Evolutionary conservation across 2,113 vertebrate genomes (phyloP), one percentile per base, ranked within the genome.

Genomic region (Okapia johnstoni): DNA sequence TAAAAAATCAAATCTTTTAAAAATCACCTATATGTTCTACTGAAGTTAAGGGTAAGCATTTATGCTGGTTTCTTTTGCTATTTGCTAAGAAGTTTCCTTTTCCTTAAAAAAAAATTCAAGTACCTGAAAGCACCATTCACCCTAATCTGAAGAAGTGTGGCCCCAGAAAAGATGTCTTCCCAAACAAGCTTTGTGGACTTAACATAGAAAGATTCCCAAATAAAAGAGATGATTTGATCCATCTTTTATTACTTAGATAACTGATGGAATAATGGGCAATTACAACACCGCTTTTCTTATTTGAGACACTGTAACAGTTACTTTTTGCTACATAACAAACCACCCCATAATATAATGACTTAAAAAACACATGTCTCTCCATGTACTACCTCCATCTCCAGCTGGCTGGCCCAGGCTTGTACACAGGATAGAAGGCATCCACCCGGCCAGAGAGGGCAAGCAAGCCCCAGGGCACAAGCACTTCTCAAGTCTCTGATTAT

Each of bases 161-260:
- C 77, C 43, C 33, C 12, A 1, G 40, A 80, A 46, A 58, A 63
- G 3, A 26, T 14, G 0, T 81, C 36, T 90, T 87, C 58, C 55
- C 16, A 54, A 26, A 46, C 17, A 57, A 93, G 9, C 36, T 87
- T 87, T 80, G 12, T 80, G 36, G 26, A 58, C 33, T 66, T 76
- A 11, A 40, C 26, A 52, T 28, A 76, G 55, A 17, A 85, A 90
- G 28, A 55, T 7, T 25, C n/a, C 19, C 46, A 46, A 91, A 14
- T 13, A 58, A 61, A 83, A 46, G 43, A 60, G 14, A 85, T 60
- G 23, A 86, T 77, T 30, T 43, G 23, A 33, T 2, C 30, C 15
- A 58, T 48, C 70, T 76, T 93, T 86, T 61, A 57, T 92, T 52
- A 46, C 36, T 77, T 93, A 80, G 4, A n/a, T n/a, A 63, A 54